Conservation (phyloP, 2,888 invertebrate genomes). For the Drosophila cognata region DNA sequence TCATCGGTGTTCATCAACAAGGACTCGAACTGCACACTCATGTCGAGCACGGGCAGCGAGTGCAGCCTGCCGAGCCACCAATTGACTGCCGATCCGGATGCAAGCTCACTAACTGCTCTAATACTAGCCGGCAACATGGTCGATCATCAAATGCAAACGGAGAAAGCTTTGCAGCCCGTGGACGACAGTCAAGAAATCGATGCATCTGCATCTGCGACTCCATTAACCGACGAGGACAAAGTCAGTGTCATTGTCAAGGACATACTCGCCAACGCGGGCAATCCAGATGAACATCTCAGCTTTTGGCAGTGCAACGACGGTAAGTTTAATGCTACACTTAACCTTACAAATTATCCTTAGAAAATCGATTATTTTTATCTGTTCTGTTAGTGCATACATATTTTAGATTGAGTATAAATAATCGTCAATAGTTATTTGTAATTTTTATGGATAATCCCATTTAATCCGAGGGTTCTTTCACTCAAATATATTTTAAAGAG, state of each 20-base stretch:
- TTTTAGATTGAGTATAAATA: neutral
- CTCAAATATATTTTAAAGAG: neutral
- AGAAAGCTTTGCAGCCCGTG: slow-evolving; percentile 29
- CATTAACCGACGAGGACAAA: slow-evolving; percentile 63
- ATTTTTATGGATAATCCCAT: neutral
- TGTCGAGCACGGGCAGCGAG: slow-evolving; percentile 55
- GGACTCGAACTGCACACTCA: slow-evolving; percentile 59
- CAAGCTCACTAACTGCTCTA: slow-evolving; percentile 25
- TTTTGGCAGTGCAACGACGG: slow-evolving; percentile 70
- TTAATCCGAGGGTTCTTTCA: neutral
- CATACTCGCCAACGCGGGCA: slow-evolving; percentile 62
- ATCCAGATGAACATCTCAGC: slow-evolving; percentile 65
- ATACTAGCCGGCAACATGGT: slow-evolving; percentile 49
- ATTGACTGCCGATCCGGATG: slow-evolving; percentile 23
- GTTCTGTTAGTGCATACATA: neutral
- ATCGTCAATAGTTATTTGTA: neutral
- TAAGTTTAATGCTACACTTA: slow-evolving; percentile 33
- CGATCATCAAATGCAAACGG: slow-evolving; percentile 75
- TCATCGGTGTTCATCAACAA: slow-evolving; percentile 62
- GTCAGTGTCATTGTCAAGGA: slow-evolving; percentile 72
- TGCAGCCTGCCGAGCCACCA: slow-evolving; percentile 52
- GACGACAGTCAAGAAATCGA: neutral
- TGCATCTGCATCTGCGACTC: neutral
- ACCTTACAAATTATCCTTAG: neutral
- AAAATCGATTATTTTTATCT: neutral